phyloP scores from a whole-genome alignment of 2,888 invertebrate genomes.

The Polietes domitor region DNA sequence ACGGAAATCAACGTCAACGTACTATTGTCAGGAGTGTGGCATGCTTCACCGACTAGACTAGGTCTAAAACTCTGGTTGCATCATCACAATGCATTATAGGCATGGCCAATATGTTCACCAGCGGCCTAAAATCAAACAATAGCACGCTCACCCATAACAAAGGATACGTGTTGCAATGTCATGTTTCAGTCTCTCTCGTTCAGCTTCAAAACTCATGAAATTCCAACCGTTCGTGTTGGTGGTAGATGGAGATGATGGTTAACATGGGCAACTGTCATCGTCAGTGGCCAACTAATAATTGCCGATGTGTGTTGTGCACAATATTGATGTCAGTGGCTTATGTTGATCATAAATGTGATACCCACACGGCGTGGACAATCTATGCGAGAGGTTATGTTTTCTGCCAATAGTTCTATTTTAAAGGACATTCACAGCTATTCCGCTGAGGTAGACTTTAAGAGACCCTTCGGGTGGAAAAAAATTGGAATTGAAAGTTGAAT shows the following conservation, averaged over 20 bases:
- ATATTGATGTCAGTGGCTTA: neutral
- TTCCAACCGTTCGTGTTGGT: neutral
- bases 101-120: conserved; percentile 6
- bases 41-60: neutral
- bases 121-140: neutral
- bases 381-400: no score
- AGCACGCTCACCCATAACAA: neutral
- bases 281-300: neutral
- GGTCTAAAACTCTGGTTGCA: neutral
- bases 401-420: no score
- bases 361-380: no score
- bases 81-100: neutral
- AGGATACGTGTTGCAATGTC: neutral
- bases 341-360: neutral
- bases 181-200: no score
- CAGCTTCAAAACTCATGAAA: neutral
- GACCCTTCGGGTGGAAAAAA: no score
- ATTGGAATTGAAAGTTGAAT: no score
- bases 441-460: no score
- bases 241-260: neutral
- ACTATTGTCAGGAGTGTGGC: neutral
- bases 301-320: neutral
- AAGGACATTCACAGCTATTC: no score
- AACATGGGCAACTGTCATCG: neutral
- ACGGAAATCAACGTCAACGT: neutral